A percentile compares a stretch with the other conserved stretches of the same genome.
phyloP scores from a whole-genome alignment of 2,797 vertebrate genomes.

The Acanthurus leucopareius region DNA sequence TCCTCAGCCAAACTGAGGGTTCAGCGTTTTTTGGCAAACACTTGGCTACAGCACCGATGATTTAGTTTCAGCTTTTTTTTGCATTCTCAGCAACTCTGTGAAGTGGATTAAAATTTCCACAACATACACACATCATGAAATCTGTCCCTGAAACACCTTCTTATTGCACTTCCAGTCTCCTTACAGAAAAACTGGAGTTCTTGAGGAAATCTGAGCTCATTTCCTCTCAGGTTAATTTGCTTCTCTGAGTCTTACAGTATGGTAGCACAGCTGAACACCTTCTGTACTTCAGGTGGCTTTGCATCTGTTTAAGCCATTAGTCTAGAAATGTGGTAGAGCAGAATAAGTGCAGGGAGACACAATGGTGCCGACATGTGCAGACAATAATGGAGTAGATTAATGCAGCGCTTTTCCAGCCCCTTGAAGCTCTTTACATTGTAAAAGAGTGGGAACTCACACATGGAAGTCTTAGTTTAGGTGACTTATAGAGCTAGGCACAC shows the following conservation, averaged over 20 bases:
- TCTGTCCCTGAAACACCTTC: conserved; percentile 48
- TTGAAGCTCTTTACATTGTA: conserved; percentile 63
- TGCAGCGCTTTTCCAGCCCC: conserved; percentile 63
- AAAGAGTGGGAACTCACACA: conserved; percentile 66
- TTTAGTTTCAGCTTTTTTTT: conserved; percentile 52
- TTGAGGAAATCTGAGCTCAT: conserved; percentile 8
- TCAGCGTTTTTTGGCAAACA: conserved; percentile 42
- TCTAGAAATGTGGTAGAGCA: conserved; percentile 45
- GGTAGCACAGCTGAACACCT: conserved; percentile 32
- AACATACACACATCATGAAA: conserved; percentile 31
- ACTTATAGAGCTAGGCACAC: conserved; percentile 34
- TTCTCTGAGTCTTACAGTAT: neutral
- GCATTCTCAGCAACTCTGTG: conserved; percentile 19
- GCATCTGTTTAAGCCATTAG: conserved; percentile 79
- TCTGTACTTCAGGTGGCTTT: conserved; percentile 59
- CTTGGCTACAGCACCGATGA: conserved; percentile 3
- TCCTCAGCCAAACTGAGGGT: conserved; percentile 24
- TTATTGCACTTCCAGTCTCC: conserved; percentile 32
- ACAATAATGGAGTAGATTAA: conserved; percentile 76
- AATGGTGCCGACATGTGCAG: conserved; percentile 70
- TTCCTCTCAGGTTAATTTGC: conserved; percentile 3
- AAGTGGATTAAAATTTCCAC: conserved; percentile 40
- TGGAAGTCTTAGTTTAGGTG: conserved; percentile 66
- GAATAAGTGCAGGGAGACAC: conserved; percentile 56
- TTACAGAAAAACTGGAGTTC: neutral